These are phyloP conservation scores for Euclidia mi DNA, from an alignment of 2,888 invertebrate genomes.

Conservation along the genomic window DNA sequence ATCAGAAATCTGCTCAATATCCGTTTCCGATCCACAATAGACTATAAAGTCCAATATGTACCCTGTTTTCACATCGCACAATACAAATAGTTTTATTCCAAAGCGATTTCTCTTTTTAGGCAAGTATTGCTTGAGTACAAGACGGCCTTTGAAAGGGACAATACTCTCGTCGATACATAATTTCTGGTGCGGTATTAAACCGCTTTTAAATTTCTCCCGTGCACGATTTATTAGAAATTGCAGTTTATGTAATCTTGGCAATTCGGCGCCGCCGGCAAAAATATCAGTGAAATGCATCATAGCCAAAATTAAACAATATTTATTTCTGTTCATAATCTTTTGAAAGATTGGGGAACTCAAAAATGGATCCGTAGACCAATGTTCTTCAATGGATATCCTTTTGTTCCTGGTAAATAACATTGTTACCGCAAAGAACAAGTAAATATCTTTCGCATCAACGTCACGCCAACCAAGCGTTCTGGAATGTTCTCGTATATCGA, in stretches of 20 bases:
- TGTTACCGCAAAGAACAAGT: slow-evolving; percentile 36
- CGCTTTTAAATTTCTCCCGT: not conserved
- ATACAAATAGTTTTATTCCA: slow-evolving; percentile 37
- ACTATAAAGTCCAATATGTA: slow-evolving; percentile 45
- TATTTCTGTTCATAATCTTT: not conserved
- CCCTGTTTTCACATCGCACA: slow-evolving; percentile 42
- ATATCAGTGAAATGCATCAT: not conserved
- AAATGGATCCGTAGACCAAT: slow-evolving; percentile 40
- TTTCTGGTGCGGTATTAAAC: not conserved
- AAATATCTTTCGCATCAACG: slow-evolving; percentile 13
- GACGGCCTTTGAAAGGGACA: not conserved
- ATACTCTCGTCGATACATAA: not conserved
- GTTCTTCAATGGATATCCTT: slow-evolving; percentile 38
- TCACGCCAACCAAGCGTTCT: not conserved
- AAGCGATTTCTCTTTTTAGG: slow-evolving; percentile 44
- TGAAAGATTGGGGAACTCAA: slow-evolving; percentile 16
- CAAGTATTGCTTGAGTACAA: slow-evolving; percentile 28
- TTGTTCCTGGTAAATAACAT: slow-evolving; percentile 40
- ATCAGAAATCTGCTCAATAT: slow-evolving; percentile 28
- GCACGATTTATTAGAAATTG: not conserved
- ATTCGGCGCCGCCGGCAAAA: not conserved
- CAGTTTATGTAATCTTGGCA: not conserved
- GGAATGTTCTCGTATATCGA: not conserved
- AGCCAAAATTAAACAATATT: not conserved
- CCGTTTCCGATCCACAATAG: slow-evolving; percentile 40